Conservation (phyloP, 2,888 invertebrate species). For the Laothoe populi region DNA sequence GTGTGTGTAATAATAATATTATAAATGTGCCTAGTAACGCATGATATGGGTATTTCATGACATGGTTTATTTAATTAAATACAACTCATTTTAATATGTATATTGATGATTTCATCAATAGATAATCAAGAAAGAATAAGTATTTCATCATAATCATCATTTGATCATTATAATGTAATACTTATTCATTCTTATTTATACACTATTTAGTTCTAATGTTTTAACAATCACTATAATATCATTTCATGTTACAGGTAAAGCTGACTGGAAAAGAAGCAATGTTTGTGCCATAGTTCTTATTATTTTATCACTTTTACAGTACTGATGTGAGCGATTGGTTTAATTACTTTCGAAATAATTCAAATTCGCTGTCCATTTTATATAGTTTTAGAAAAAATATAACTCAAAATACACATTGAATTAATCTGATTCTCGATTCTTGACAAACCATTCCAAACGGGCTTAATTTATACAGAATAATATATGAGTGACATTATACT, state of each 20-base stretch:
- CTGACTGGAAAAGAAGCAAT: conserved; percentile 67
- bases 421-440: neutral
- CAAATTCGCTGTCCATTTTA: conserved; percentile 38
- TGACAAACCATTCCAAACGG: neutral
- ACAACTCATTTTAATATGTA: too few relatives aligned
- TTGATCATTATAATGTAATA: too few relatives aligned
- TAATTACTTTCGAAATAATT: conserved; percentile 12
- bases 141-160: too few relatives aligned
- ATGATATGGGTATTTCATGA: too few relatives aligned
- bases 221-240: conserved; percentile 26
- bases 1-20: too few relatives aligned
- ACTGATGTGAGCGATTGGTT: conserved; percentile 45
- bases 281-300: conserved; percentile 42
- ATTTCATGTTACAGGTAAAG: conserved; percentile 61
- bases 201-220: too few relatives aligned
- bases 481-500: neutral
- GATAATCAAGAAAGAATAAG: too few relatives aligned
- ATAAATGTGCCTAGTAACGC: too few relatives aligned
- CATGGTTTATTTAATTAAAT: too few relatives aligned
- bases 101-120: too few relatives aligned
- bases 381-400: conserved; percentile 33
- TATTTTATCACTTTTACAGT: conserved; percentile 31
- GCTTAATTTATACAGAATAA: neutral
- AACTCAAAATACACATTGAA: neutral
- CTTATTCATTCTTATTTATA: too few relatives aligned